These are phyloP conservation scores for Nematopogon swammerdamellus DNA, from an alignment of 2,888 invertebrate species.

Conservation along the genomic window DNA sequence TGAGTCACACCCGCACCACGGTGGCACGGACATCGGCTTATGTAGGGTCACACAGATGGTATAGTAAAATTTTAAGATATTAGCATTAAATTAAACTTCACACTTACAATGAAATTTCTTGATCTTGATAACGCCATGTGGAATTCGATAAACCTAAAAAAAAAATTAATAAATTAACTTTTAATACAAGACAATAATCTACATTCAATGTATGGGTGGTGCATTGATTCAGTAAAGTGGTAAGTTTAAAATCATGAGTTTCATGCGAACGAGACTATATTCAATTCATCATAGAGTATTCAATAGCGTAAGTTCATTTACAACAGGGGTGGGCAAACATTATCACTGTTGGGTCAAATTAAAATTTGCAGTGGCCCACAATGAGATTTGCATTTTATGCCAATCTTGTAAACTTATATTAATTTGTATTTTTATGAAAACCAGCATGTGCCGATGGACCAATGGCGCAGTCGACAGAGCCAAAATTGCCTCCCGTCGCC, in stretches of 20 bases:
- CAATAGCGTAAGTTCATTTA: no score
- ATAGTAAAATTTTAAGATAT: background rate
- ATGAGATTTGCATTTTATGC: no score
- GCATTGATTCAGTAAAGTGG: conserved; percentile 6
- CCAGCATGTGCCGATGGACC: no score
- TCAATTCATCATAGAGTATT: conserved; percentile 3
- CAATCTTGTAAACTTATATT: background rate
- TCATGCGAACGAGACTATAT: conserved; percentile 8
- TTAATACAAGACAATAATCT: background rate
- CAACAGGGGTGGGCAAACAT: no score
- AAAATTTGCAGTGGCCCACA: no score
- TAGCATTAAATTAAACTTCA: no score
- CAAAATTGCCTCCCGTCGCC: no score
- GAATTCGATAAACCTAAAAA: background rate
- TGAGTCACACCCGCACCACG: conserved; percentile 39
- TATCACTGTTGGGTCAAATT: no score
- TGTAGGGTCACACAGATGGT: conserved; percentile 30
- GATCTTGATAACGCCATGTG: background rate
- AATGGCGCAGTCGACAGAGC: no score
- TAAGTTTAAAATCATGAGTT: conserved; percentile 9
- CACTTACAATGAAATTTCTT: no score
- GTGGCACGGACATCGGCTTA: conserved; percentile 45
- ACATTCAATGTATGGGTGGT: background rate
- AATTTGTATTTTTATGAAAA: no score
- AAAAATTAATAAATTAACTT: background rate